Evolutionary conservation across 2,113 vertebrate genomes (phyloP), one percentile per base, ranked within the genome.

Genomic region (Hypomesus transpacificus): DNA sequence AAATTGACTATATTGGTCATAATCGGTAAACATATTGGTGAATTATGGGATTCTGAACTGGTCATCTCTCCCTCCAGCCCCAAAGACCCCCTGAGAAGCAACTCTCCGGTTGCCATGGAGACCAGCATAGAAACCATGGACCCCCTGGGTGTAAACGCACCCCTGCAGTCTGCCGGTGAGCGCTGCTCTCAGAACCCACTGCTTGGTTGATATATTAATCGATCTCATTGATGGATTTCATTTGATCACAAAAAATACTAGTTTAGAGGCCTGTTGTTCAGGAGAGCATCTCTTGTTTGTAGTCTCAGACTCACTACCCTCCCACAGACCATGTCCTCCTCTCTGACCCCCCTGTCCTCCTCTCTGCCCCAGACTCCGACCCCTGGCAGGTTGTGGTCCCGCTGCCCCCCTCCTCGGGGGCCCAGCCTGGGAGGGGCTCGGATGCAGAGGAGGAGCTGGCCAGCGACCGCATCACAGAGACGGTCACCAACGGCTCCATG

Each of bases 61-160:
- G 39, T 46, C 81, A 80, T 3, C 31, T 50, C 52, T 54, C 6
- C 21, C 85, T 86, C 86, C 85, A 99, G 96, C 80, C 91, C 95
- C 31, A 98, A 97, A 86, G 94, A 97, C 63, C 91, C 94, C 56
- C 84, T 95, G 78, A 94, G 96, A 87, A 96, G 95, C 89, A 98
- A 92, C 86, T 98, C 96, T 75, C 97, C 97, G 3, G 95, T 98
- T 86, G 97, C 96, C 78, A 99, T 99, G 97, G 96, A 99, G 89
- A 99, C 96, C 75, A 96, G 91, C 72, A 80, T 94, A n/a, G 97
- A 98, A 50, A 91, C 93, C 0, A 65, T 90, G 77, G 96, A 95
- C 82, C 95, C 96, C 24, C 87, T 96, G 69, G 92, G 93, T 46
- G 93, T 94, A 75, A 94, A 93, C 34, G 87, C 85, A 20, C 80